phyloP scores from a whole-genome alignment of 2,888 invertebrate genomes.

The Dynastes maya region DNA sequence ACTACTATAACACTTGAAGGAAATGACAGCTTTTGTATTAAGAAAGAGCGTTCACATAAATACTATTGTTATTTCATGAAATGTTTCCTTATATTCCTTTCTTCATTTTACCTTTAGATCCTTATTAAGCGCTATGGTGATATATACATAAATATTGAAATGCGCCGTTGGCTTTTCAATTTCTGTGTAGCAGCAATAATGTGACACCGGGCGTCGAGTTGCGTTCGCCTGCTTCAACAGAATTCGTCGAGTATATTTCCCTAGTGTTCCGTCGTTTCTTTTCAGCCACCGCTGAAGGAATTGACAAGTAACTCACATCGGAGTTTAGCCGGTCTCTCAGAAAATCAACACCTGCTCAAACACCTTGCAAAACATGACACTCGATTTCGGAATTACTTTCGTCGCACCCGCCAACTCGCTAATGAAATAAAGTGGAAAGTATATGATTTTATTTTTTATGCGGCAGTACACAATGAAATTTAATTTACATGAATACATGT shows the following conservation, averaged over 20 bases:
- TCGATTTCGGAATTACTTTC: conserved; percentile 44
- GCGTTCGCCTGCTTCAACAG: conserved; percentile 60
- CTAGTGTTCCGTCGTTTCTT: conserved; percentile 70
- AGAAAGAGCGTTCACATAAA: conserved; percentile 10
- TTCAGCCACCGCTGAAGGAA: conserved; percentile 68
- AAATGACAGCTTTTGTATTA: neutral
- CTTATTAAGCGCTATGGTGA: conserved; percentile 39
- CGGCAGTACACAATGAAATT: too few relatives aligned
- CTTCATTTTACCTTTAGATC: conserved; percentile 34
- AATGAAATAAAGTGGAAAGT: conserved; percentile 5
- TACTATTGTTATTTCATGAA: conserved; percentile 34
- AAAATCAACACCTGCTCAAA: conserved; percentile 50
- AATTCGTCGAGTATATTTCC: conserved; percentile 69
- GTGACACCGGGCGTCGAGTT: conserved; percentile 59
- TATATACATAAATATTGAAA: conserved; percentile 65
- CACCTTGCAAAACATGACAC: conserved; percentile 43
- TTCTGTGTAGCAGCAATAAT: conserved; percentile 68
- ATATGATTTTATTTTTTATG: neutral
- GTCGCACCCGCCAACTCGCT: neutral
- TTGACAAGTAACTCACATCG: conserved; percentile 64
- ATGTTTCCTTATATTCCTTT: neutral
- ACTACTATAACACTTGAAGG: neutral
- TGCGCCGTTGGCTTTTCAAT: conserved; percentile 67
- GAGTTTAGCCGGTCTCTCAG: conserved; percentile 49
- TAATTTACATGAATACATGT: too few relatives aligned